Evolutionary conservation across 1,140 invertebrate genomes (phyloP).

Genomic region (Lanistes nyassanus): DNA sequence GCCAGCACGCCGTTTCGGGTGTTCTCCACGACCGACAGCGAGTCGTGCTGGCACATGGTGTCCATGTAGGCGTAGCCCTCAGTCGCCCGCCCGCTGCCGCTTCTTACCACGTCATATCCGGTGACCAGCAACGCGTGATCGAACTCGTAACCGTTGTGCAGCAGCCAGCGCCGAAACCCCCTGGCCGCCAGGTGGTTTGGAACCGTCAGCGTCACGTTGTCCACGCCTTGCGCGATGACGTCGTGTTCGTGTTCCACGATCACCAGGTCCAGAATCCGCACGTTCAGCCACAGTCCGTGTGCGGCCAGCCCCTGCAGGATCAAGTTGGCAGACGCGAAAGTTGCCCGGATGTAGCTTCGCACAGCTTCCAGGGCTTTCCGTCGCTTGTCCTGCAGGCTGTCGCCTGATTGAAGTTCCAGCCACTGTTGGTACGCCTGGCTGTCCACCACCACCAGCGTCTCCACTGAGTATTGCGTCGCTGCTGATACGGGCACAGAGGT

Average conservation of each 20-base stretch:
- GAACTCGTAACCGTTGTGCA: slow-evolving; percentile 12
- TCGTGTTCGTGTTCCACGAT: not conserved
- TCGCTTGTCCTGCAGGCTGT: not conserved
- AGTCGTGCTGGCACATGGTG: slow-evolving; percentile 1
- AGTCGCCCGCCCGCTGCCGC: not conserved
- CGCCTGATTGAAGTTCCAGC: not conserved
- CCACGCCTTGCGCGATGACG: not conserved
- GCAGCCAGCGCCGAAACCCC: slow-evolving; percentile 4
- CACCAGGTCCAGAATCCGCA: not conserved
- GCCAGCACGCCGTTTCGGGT: slow-evolving; percentile 10
- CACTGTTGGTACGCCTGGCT: not conserved
- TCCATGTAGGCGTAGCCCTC: slow-evolving; percentile 17
- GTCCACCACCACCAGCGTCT: slow-evolving; percentile 16
- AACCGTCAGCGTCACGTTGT: not conserved
- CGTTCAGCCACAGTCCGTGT: not conserved
- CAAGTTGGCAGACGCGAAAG: not conserved
- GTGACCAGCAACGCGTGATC: slow-evolving; percentile 17
- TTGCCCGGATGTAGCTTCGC: not conserved
- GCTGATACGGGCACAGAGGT: not conserved
- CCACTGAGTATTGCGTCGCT: slow-evolving; percentile 2
- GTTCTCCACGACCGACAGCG: slow-evolving; percentile 16
- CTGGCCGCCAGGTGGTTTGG: not conserved
- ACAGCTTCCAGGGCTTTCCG: not conserved
- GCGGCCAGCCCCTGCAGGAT: slow-evolving; percentile 9
- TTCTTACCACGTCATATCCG: not conserved